These are phyloP conservation scores for Meteorus sp. DNA, from an alignment of 1,140 invertebrate genomes.

Conservation along the genomic window DNA sequence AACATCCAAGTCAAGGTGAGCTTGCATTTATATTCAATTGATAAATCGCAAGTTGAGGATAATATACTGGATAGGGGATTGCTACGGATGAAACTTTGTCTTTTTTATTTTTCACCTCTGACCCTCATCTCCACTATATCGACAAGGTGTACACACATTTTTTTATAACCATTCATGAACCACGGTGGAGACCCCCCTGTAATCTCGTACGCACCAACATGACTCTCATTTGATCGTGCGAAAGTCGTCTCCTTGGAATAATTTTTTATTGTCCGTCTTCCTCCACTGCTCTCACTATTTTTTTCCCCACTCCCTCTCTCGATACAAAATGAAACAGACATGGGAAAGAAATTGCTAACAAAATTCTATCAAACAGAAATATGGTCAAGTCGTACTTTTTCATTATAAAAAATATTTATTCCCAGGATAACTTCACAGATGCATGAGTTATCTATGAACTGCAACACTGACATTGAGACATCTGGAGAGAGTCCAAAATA, in stretches of 20 bases:
- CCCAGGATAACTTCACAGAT: background rate
- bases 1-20: too few species aligned
- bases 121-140: slow-evolving; percentile 21
- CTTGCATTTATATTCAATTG: too few species aligned
- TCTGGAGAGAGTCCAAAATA: too few species aligned
- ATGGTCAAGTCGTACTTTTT: too few species aligned
- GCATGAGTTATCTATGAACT: too few species aligned
- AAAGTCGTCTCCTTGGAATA: slow-evolving; percentile 35
- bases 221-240: slow-evolving; percentile 42
- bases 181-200: slow-evolving; percentile 17
- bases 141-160: slow-evolving; percentile 46
- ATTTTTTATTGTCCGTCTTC: background rate
- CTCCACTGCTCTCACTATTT: background rate
- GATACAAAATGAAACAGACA: too few species aligned
- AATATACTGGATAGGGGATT: background rate
- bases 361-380: too few species aligned
- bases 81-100: background rate
- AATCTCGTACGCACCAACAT: slow-evolving; percentile 6
- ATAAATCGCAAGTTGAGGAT: background rate
- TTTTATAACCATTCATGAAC: slow-evolving; percentile 25
- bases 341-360: too few species aligned
- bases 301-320: background rate
- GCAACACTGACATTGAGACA: too few species aligned
- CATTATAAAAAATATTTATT: too few species aligned
- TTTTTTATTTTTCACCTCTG: slow-evolving; percentile 21